phyloP scores from a whole-genome alignment of 2,797 vertebrate genomes.

The Falco concolor region DNA sequence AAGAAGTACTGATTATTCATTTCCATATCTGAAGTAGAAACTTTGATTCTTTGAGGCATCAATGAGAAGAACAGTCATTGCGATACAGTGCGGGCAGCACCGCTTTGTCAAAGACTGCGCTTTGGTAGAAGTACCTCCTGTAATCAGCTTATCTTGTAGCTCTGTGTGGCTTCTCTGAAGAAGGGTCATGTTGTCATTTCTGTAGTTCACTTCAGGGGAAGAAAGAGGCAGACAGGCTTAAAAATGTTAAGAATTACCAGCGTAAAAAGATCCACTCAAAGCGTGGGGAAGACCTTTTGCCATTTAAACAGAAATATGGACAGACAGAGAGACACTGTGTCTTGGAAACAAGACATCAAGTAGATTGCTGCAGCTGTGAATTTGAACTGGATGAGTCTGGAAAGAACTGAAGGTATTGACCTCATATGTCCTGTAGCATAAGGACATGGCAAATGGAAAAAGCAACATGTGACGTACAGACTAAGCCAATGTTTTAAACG shows the following conservation, averaged over 20 bases:
- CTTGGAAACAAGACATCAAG: neutral
- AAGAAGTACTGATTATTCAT: neutral
- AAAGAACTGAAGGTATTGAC: neutral
- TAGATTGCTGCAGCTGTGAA: neutral
- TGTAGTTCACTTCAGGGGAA: neutral
- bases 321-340: neutral
- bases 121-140: neutral
- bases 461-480: neutral
- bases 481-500: neutral
- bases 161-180: neutral
- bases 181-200: neutral
- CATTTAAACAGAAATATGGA: neutral
- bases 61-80: neutral
- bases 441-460: neutral
- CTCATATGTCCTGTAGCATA: neutral
- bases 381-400: neutral
- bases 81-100: accelerated
- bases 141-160: accelerated
- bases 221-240: neutral
- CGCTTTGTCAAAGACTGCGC: accelerated
- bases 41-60: neutral
- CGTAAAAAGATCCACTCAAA: neutral
- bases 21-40: neutral
- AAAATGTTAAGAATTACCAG: neutral
- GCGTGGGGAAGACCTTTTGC: neutral